Percentiles rank a stretch among this genome's conserved stretches.
Conservation (phyloP, 2,113 vertebrate species). For the Ciconia boyciana region DNA sequence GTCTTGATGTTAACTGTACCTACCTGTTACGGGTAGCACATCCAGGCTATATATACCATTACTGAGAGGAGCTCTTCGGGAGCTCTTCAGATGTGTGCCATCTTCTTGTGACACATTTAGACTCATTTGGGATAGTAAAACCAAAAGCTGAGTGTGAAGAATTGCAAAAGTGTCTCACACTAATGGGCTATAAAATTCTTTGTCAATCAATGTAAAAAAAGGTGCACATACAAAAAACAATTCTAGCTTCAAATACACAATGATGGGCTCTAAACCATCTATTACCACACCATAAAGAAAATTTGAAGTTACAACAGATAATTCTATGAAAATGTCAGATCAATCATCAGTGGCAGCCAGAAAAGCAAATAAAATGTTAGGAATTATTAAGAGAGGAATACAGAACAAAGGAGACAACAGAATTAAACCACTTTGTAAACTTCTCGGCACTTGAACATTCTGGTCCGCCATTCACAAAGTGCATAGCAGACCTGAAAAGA, state of each 20-base stretch:
- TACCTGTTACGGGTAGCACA: not conserved
- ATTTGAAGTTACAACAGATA: not conserved
- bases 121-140: not conserved
- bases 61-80: not conserved
- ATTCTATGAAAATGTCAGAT: conserved; percentile 6
- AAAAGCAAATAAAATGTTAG: not conserved
- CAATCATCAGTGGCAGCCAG: not conserved
- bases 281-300: not conserved
- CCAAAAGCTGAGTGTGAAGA: not conserved
- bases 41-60: not conserved
- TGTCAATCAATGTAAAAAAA: not conserved
- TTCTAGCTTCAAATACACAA: not conserved
- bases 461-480: not conserved
- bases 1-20: not conserved
- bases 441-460: not conserved
- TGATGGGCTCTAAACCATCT: not conserved
- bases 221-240: not conserved
- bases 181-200: not conserved
- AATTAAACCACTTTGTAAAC: not conserved
- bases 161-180: not conserved
- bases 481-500: not conserved
- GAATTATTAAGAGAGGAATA: not conserved
- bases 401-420: not conserved
- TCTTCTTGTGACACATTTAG: not conserved
- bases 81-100: not conserved